These are phyloP conservation scores for Geotrupes spiniger DNA, from an alignment of 2,888 invertebrate species.

Conservation along the genomic window DNA sequence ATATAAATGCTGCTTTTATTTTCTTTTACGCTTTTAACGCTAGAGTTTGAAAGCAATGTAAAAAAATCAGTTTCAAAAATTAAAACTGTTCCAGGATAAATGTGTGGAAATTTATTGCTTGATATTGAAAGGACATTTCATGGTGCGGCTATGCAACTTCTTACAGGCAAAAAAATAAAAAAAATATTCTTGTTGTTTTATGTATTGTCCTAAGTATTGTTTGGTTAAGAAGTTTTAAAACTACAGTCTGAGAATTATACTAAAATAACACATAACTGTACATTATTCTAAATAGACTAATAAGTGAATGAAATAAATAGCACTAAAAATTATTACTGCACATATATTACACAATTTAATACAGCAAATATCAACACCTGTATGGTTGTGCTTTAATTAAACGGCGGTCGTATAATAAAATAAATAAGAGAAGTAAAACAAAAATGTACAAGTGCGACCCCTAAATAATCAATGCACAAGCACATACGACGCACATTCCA, in stretches of 20 bases:
- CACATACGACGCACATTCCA: too few species aligned
- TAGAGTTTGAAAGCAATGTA: too few species aligned
- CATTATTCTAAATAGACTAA: constrained; percentile 13
- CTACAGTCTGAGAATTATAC: constrained; percentile 16
- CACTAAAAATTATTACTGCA: constrained; percentile 19
- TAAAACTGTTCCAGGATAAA: too few species aligned
- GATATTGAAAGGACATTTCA: too few species aligned
- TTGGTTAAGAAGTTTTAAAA: constrained; percentile 21
- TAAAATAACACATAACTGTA: constrained; percentile 8
- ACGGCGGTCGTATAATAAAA: constrained; percentile 2
- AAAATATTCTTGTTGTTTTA: constrained; percentile 5
- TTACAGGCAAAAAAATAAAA: not conserved
- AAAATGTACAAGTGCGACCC: constrained; percentile 6
- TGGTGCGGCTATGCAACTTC: too few species aligned
- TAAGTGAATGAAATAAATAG: constrained; percentile 19
- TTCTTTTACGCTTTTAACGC: too few species aligned
- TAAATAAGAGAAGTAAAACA: constrained; percentile 6
- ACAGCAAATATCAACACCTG: constrained; percentile 5
- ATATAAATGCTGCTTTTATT: too few species aligned
- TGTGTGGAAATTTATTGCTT: too few species aligned
- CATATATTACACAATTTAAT: constrained; percentile 15
- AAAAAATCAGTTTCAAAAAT: too few species aligned
- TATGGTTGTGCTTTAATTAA: not conserved
- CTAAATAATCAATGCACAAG: too few species aligned
- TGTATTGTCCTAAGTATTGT: constrained; percentile 22